These are phyloP conservation scores for Cotesia congregata DNA, from an alignment of 2,888 invertebrate genomes.

Conservation along the genomic window DNA sequence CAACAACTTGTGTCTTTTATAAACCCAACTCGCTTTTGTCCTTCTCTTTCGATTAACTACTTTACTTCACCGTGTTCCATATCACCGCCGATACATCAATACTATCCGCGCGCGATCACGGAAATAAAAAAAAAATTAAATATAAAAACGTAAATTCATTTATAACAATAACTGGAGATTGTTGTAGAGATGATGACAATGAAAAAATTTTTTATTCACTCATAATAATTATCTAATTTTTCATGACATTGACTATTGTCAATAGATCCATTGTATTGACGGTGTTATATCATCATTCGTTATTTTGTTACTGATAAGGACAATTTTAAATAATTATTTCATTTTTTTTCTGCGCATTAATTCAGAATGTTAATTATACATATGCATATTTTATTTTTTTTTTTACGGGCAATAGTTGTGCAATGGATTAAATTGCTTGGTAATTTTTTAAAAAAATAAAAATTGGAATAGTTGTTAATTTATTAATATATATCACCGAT, in stretches of 20 bases:
- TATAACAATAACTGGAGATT: too few relatives aligned
- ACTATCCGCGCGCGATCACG: not conserved
- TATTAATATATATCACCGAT: not conserved
- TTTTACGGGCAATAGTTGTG: not conserved
- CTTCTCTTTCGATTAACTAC: conserved; percentile 13
- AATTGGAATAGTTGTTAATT: not conserved
- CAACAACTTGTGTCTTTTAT: conserved; percentile 20
- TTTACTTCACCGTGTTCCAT: not conserved
- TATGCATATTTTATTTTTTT: not conserved
- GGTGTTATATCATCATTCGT: not conserved
- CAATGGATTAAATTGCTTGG: not conserved
- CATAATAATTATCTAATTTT: not conserved
- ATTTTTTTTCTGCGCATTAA: not conserved
- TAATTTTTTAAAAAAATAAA: not conserved
- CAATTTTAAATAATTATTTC: too few relatives aligned
- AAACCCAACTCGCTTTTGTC: conserved; percentile 18
- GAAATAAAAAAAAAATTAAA: not conserved
- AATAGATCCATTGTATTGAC: not conserved
- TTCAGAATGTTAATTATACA: not conserved
- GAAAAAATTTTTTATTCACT: not conserved
- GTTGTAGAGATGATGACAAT: too few relatives aligned
- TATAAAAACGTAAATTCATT: too few relatives aligned
- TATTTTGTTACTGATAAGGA: not conserved
- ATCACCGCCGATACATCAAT: not conserved
- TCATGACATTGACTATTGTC: not conserved